Evolutionary conservation across 2,888 invertebrate genomes (phyloP).

Genomic region (Allophyes oxyacanthae): DNA sequence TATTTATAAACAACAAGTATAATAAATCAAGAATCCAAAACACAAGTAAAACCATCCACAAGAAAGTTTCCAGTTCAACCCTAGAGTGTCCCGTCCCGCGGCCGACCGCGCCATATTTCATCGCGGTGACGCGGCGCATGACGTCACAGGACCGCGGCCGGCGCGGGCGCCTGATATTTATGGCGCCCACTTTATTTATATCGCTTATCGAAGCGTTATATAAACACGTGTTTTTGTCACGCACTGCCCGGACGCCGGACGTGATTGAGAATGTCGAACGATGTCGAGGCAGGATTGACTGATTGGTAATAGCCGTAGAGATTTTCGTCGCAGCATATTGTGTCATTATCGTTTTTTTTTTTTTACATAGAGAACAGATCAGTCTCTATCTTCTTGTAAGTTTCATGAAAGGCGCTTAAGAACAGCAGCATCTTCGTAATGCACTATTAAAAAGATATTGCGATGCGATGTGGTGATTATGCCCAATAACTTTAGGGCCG

Average conservation of each 20-base stretch:
- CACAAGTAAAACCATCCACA: conserved; percentile 36
- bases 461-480: too few species aligned
- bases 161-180: conserved; percentile 41
- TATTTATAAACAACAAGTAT: conserved; percentile 28
- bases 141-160: conserved; percentile 37
- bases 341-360: too few species aligned
- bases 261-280: conserved; percentile 14
- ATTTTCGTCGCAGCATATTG: too few species aligned
- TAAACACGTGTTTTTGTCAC: conserved; percentile 50
- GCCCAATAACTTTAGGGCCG: too few species aligned
- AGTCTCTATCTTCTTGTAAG: too few species aligned
- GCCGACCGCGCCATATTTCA: conserved; percentile 51
- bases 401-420: too few species aligned
- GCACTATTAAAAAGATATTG: too few species aligned
- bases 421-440: too few species aligned
- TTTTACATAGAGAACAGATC: too few species aligned
- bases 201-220: conserved; percentile 49
- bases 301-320: neutral
- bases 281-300: neutral
- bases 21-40: conserved; percentile 29
- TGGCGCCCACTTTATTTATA: conserved; percentile 55
- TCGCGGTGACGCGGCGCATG: conserved; percentile 44
- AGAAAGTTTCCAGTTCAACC: conserved; percentile 37
- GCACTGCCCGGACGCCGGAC: conserved; percentile 16
- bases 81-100: conserved; percentile 30